A percentile compares a stretch with the other conserved stretches of the same genome.
These are phyloP conservation scores for Forbesichthys agassizii DNA, from an alignment of 2,113 vertebrate species.

Conservation along the genomic window DNA sequence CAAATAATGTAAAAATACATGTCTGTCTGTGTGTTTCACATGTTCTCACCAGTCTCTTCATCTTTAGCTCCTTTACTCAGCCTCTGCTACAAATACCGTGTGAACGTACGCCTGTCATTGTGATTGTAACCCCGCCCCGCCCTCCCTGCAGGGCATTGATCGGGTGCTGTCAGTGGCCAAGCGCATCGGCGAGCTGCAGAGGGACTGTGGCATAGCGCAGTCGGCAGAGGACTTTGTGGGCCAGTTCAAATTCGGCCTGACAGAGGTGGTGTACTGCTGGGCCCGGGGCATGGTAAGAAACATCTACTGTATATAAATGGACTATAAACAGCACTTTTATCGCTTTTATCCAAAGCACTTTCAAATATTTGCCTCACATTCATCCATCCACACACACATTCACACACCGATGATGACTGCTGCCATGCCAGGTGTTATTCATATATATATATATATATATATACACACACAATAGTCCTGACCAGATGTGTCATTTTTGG, in stretches of 20 bases:
- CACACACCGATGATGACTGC: too few relatives aligned
- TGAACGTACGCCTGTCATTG: neutral
- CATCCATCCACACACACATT: too few relatives aligned
- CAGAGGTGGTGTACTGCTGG: constrained; percentile 93
- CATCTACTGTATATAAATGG: too few relatives aligned
- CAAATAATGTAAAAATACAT: too few relatives aligned
- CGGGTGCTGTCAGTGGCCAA: constrained; percentile 82
- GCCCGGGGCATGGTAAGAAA: constrained; percentile 88
- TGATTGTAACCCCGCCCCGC: neutral
- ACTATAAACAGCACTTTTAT: too few relatives aligned
- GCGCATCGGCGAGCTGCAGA: constrained; percentile 85
- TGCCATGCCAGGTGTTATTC: too few relatives aligned
- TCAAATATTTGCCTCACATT: too few relatives aligned
- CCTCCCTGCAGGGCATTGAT: constrained; percentile 76
- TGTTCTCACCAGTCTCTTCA: neutral
- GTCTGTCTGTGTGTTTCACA: neutral
- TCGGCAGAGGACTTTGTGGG: constrained; percentile 86
- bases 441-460: too few relatives aligned
- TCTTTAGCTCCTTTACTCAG: neutral
- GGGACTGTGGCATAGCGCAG: constrained; percentile 83
- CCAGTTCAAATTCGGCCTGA: constrained; percentile 92
- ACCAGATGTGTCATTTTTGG: too few relatives aligned
- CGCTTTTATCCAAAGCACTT: too few relatives aligned
- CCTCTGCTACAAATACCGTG: neutral
- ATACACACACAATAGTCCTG: too few relatives aligned